Base-by-base conservation (phyloP, 2,113 vertebrate genomes). In the Atlantisia rogersi region DNA sequence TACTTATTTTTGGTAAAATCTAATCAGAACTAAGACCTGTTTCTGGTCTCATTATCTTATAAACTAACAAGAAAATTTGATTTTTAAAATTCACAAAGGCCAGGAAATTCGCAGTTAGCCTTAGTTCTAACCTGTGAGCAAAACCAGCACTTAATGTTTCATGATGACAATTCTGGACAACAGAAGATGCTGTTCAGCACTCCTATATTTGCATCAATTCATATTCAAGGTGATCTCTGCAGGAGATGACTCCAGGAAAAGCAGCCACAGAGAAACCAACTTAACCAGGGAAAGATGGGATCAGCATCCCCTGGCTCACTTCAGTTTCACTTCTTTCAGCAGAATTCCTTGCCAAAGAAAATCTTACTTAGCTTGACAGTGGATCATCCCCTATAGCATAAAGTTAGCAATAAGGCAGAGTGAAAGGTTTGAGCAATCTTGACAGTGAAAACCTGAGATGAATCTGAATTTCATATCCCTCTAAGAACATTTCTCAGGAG, bases 11-110 rank as follows among this genome's bases (percentile, higher is more conserved):
- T 52, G 69, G 29, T 35, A 42, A 92, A 94, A 35, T 32, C 73
- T 70, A 88, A 86, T 58, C 17, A 71, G 59, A 86, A 60, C 17
- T 70, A 88, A 94, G 64, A 64, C 82, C 56, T 58, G 28, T 48
- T 95, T 37, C 84, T 31, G 31, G 22, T 7, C 20, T 26, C 40
- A 37, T 76, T 85, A 78, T 69, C 77, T 82, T 80, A 85, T 76
- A 92, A 71, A 12, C 46, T 71, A 88, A 86, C 26, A 92, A 75
- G 55, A n/a, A 94, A 94, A 85, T 77, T 79, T 82, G 24, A 53
- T 58, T 83, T 93, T 77, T 81, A 40, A 80, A 85, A 83, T 56
- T 71, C 35, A 90, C 64, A 70, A 63, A 55, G 64, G 52, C 28
- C 42, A 42, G 67, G 63, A 90, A 92, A 80, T 32, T 77, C 5